Conservation (phyloP, 1,140 invertebrate genomes). For the Drosophila micromelanica region DNA sequence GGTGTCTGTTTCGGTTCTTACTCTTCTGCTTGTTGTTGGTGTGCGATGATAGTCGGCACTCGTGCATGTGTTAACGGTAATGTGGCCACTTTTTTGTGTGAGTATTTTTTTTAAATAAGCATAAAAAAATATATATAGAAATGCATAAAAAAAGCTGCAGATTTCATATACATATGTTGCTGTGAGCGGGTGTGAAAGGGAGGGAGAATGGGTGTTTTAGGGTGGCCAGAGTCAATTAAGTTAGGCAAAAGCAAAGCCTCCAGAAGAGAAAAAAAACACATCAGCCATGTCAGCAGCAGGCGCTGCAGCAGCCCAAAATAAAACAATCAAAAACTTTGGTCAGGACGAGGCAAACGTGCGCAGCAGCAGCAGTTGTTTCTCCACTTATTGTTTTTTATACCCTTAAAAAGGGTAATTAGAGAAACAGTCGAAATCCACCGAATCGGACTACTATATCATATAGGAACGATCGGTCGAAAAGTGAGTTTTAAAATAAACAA, state of each 20-base stretch:
- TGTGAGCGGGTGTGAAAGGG: not conserved
- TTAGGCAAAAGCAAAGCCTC: constrained; percentile 36
- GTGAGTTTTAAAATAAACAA: no score
- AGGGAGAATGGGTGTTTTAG: not conserved
- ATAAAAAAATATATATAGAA: constrained; percentile 30
- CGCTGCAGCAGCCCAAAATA: constrained; percentile 28
- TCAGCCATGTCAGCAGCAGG: constrained; percentile 43
- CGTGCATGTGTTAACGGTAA: constrained; percentile 30
- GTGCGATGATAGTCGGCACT: constrained; percentile 48
- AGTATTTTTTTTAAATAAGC: constrained; percentile 53
- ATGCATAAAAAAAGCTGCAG: not conserved
- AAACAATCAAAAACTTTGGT: constrained; percentile 36
- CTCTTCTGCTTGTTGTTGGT: constrained; percentile 20
- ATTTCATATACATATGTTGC: not conserved
- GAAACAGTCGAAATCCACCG: no score
- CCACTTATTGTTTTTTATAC: constrained; percentile 1
- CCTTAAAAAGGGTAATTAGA: no score
- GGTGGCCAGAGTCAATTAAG: constrained; percentile 33
- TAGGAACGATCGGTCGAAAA: no score
- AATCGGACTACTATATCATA: no score
- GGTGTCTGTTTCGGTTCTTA: constrained; percentile 10
- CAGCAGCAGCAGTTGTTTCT: constrained; percentile 14
- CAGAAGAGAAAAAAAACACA: constrained; percentile 25
- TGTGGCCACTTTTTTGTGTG: constrained; percentile 57
- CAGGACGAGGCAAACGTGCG: constrained; percentile 38